Evolutionary conservation across 2,888 invertebrate species (phyloP).

Genomic region (Dicroscelio sp.): DNA sequence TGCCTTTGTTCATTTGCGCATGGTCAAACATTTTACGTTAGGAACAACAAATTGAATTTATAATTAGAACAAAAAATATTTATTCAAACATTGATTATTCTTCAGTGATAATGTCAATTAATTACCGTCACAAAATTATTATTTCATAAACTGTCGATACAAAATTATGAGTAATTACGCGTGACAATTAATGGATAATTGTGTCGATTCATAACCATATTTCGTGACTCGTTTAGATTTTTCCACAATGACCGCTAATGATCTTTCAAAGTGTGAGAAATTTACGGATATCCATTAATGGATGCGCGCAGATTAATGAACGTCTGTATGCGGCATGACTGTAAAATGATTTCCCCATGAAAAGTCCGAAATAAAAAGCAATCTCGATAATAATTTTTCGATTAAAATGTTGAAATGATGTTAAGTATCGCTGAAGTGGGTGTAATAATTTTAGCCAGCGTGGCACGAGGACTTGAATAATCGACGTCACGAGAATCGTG

Average conservation of each 20-base stretch:
- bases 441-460: slow-evolving; percentile 77
- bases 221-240: slow-evolving; percentile 7
- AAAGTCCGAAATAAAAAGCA: slow-evolving; percentile 59
- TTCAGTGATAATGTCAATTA: not conserved
- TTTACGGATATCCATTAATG: slow-evolving; percentile 40
- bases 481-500: slow-evolving; percentile 76
- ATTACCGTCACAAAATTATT: slow-evolving; percentile 19
- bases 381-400: slow-evolving; percentile 68
- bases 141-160: not conserved
- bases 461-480: slow-evolving; percentile 74
- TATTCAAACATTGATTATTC: slow-evolving; percentile 7
- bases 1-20: not conserved
- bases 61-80: too few relatives aligned
- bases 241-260: slow-evolving; percentile 30
- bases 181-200: slow-evolving; percentile 20
- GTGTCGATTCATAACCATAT: slow-evolving; percentile 21
- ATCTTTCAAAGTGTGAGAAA: not conserved
- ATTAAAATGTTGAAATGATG: slow-evolving; percentile 74
- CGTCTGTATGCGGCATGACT: too few relatives aligned
- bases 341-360: not conserved
- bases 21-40: not conserved
- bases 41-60: too few relatives aligned
- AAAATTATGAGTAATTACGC: slow-evolving; percentile 27
- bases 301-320: slow-evolving; percentile 55
- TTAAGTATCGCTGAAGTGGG: slow-evolving; percentile 70